Conservation (phyloP, 2,113 vertebrate species). For the Sardina pilchardus region DNA sequence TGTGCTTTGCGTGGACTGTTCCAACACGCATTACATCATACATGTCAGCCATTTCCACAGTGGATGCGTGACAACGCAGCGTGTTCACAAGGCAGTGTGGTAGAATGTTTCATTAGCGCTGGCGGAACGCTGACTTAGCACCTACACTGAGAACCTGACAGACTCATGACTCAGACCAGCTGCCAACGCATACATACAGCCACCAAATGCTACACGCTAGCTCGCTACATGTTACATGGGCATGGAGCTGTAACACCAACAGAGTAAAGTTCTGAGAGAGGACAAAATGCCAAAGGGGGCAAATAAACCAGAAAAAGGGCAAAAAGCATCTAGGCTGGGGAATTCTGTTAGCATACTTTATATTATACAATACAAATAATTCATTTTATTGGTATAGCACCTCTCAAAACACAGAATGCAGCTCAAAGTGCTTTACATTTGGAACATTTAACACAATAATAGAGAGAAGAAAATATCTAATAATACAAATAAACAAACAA, state of each 20-base stretch:
- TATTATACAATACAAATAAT: too few relatives aligned
- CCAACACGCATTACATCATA: not conserved
- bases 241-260: not conserved
- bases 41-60: too few relatives aligned
- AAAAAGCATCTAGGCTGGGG: too few relatives aligned
- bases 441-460: too few relatives aligned
- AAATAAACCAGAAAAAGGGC: not conserved
- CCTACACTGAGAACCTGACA: constrained; percentile 2
- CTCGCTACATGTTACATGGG: not conserved
- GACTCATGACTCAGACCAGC: not conserved
- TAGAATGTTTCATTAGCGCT: constrained; percentile 2
- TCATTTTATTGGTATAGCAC: too few relatives aligned
- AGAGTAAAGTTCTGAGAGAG: not conserved
- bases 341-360: not conserved
- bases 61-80: not conserved
- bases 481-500: too few relatives aligned
- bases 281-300: not conserved
- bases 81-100: not conserved
- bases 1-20: too few relatives aligned
- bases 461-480: too few relatives aligned
- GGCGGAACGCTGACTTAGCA: not conserved
- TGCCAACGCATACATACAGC: not conserved
- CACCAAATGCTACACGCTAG: not conserved
- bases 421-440: too few relatives aligned
- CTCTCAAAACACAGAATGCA: too few relatives aligned